These are phyloP conservation scores for Prionace glauca DNA, from an alignment of 2,797 vertebrate species.

Conservation along the genomic window DNA sequence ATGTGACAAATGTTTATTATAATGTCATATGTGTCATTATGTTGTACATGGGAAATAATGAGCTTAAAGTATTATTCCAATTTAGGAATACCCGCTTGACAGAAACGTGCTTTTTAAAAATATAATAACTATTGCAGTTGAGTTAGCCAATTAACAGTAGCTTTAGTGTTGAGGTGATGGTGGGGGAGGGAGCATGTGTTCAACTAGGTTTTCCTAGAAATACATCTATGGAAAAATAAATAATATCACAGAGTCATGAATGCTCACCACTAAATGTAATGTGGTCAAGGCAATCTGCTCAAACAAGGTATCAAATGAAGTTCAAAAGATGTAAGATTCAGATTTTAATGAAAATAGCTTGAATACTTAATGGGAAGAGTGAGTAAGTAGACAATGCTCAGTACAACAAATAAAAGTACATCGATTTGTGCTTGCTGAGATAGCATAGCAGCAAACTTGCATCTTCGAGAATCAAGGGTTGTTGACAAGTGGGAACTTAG, in stretches of 20 bases:
- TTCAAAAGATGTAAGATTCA: neutral
- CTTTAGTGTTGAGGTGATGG: neutral
- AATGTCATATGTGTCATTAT: neutral
- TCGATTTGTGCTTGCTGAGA: neutral
- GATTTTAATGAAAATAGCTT: conserved; percentile 7
- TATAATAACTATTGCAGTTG: neutral
- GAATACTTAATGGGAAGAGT: neutral
- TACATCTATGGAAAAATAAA: neutral
- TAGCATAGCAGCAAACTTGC: neutral
- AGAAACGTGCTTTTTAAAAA: neutral
- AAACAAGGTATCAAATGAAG: conserved; percentile 11
- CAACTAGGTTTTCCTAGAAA: neutral
- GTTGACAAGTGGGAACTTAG: neutral
- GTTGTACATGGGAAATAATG: neutral
- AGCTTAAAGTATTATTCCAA: neutral
- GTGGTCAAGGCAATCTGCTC: conserved; percentile 7
- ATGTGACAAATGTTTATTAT: neutral
- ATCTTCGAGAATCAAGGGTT: neutral
- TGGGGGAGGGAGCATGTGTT: neutral
- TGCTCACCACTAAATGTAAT: neutral
- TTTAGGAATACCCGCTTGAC: neutral
- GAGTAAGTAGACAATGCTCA: neutral
- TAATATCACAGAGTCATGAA: neutral
- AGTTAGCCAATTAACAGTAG: neutral
- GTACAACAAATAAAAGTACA: conserved; percentile 11